Base-by-base conservation (phyloP, 2,888 invertebrate genomes). In the Aphodius granarius region DNA sequence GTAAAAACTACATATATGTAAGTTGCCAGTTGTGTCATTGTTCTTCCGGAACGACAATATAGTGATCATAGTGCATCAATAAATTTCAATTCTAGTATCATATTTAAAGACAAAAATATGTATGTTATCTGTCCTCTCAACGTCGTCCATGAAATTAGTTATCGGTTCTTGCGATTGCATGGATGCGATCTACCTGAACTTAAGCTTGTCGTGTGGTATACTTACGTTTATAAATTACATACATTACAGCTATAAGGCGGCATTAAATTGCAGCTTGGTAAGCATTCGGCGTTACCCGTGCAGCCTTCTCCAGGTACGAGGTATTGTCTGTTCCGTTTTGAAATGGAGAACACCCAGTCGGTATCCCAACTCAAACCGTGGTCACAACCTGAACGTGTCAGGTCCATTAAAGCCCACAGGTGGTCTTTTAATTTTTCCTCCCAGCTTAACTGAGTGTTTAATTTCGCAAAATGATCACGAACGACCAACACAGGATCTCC, bases 291-390 rank as follows among this genome's bases (percentile, higher is more conserved):
- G 68, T 19, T 19, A 21, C 21, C 21, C 19, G 19, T 19, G 17
- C 18, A 17, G 68, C 20, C 68, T 21, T 19, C n/a, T n/a, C 68
- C n/a, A 21, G 20, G 68, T 22, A 68, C 68, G 68, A 3, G 20
- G 18, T 19, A 18, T 65, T 65, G 4, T 65, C 65, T 17, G 65
- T 17, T 18, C 19, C 68, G 68, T 15, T 68, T 19, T 19, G 5
- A 68, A 19, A 19, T 19, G 68, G 21, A 68, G 68, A 68, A 68
- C 68, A 68, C 68, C 68, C 68, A 68, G 68, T 5, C 68, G 18
- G 20, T 15, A 65, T 65, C 65, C 65, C 2, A 65, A 68, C 68
- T 68, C 68, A 22, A 68, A 68, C 68, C 68, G 15, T 19, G 68
- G 3, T 68, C 18, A 13, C n/a, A 19, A 19, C 19, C n/a, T 18